phyloP scores from a whole-genome alignment of 2,797 vertebrate species.

The Lepus oiostolus region DNA sequence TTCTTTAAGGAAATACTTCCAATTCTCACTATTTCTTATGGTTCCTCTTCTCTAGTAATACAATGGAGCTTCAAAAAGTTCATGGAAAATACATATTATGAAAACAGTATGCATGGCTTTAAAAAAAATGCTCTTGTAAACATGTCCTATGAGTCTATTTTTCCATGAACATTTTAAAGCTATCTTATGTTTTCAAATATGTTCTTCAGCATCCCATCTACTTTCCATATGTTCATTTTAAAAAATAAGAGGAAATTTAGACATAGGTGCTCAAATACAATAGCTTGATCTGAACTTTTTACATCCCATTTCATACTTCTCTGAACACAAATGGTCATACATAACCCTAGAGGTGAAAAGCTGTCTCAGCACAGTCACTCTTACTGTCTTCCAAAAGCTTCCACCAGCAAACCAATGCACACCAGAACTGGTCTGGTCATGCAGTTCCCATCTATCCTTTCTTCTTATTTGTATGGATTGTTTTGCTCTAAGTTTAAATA shows the following conservation, averaged over 20 bases:
- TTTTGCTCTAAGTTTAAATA: neutral
- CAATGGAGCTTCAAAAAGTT: no score
- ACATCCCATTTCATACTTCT: neutral
- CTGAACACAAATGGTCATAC: neutral
- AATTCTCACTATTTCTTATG: neutral
- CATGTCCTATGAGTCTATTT: no score
- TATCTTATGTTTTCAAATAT: neutral
- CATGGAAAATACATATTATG: no score
- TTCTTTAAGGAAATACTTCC: neutral
- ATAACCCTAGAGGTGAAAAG: neutral
- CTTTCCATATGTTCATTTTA: slow-evolving; percentile 10
- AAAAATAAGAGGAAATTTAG: slow-evolving; percentile 31
- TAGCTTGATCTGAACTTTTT: slow-evolving; percentile 17
- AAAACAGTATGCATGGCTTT: neutral
- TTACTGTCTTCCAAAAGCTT: neutral
- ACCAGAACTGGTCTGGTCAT: neutral
- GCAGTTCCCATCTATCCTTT: neutral
- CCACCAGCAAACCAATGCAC: neutral
- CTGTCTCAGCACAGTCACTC: neutral
- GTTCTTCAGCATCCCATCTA: neutral
- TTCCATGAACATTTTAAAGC: no score
- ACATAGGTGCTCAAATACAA: neutral
- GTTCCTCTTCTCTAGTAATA: neutral
- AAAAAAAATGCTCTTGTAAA: no score
- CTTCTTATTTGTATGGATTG: neutral